These are phyloP conservation scores for Trachymyrmex cornetzi DNA, from an alignment of 1,140 invertebrate species.

Conservation along the genomic window DNA sequence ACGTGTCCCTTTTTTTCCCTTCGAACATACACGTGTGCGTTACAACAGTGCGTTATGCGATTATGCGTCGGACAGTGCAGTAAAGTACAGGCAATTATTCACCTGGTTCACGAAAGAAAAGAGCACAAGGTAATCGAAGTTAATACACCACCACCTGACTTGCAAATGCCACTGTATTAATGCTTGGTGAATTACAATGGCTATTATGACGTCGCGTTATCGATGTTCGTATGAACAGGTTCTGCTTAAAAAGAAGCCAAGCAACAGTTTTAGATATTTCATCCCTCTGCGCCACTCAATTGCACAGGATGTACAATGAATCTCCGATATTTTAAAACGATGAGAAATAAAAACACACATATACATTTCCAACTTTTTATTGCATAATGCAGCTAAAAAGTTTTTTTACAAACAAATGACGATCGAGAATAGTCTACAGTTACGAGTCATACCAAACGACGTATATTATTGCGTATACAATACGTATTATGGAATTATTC, in stretches of 20 bases:
- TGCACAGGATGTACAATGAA: background rate
- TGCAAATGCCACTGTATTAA: slow-evolving; percentile 38
- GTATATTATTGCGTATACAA: no score
- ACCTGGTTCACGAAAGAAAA: slow-evolving; percentile 32
- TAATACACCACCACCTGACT: slow-evolving; percentile 38
- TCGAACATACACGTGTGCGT: slow-evolving; percentile 14
- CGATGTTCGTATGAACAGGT: background rate
- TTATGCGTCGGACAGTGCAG: slow-evolving; percentile 51
- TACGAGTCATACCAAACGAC: no score
- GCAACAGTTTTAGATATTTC: background rate
- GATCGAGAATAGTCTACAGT: no score
- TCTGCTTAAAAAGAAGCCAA: background rate
- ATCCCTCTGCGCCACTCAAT: background rate
- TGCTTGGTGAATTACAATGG: slow-evolving; percentile 35
- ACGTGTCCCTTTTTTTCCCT: slow-evolving; percentile 52
- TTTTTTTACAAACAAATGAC: no score
- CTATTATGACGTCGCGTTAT: slow-evolving; percentile 2
- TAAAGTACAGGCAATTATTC: slow-evolving; percentile 55
- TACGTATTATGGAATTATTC: no score
- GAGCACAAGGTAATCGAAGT: slow-evolving; percentile 24
- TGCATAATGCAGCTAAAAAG: no score
- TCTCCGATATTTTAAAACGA: no score
- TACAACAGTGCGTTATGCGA: slow-evolving; percentile 51
- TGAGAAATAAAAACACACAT: no score
- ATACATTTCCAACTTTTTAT: no score